Conservation (phyloP, 2,113 vertebrate genomes). For the Ailurus styani region DNA sequence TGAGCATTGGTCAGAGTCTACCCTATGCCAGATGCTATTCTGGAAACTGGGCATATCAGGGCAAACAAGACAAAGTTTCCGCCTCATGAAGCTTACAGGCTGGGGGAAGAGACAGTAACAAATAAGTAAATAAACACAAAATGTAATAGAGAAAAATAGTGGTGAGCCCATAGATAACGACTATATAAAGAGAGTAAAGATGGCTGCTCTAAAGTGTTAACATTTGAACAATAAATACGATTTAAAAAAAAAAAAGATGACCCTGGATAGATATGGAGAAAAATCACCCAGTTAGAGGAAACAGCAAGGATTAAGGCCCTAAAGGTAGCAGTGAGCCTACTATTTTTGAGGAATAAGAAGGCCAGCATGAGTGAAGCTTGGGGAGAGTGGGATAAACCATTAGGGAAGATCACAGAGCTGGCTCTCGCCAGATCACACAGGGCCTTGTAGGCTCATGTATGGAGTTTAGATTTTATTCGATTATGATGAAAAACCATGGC, state of each 20-base stretch:
- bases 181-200: background rate
- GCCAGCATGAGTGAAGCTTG: background rate
- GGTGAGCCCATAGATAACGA: background rate
- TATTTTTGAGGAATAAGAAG: background rate
- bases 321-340: background rate
- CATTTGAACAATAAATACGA: background rate
- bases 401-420: background rate
- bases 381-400: background rate
- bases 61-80: background rate
- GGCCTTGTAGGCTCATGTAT: background rate
- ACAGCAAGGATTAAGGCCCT: background rate
- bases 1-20: background rate
- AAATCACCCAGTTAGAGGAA: background rate
- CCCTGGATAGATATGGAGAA: background rate
- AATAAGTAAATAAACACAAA: background rate
- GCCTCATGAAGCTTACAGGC: background rate
- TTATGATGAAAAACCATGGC: background rate
- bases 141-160: background rate
- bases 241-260: background rate
- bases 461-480: slow-evolving; percentile 1
- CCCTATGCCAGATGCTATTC: background rate
- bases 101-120: background rate
- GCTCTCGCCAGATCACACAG: background rate
- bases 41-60: background rate
- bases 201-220: background rate